Conservation (phyloP, 2,113 vertebrate genomes). For the Prionailurus bengalensis region DNA sequence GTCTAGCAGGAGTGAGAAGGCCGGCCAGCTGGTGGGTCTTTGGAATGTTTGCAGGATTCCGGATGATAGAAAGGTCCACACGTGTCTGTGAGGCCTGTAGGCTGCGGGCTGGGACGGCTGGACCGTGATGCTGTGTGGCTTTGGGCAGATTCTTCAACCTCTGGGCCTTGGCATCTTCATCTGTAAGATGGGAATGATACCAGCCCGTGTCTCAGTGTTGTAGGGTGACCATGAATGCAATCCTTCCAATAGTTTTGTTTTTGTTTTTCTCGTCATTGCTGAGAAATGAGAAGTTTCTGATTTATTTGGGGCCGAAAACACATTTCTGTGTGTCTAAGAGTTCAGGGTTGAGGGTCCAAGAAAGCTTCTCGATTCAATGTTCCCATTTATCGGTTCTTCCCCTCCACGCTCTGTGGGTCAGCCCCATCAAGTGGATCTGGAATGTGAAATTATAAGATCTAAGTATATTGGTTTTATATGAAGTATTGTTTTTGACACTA, state of each 20-base stretch:
- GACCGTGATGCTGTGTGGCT: background rate
- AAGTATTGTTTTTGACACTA: background rate
- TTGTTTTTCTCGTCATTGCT: rapidly evolving
- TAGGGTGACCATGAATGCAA: rapidly evolving
- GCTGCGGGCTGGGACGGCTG: too few species aligned
- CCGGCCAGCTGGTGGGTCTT: rapidly evolving
- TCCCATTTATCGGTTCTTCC: rapidly evolving
- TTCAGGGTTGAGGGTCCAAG: background rate
- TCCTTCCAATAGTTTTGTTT: background rate
- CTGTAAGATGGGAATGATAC: background rate
- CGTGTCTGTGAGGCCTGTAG: background rate
- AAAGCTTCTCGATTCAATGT: rapidly evolving
- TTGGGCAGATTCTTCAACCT: background rate
- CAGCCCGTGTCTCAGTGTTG: rapidly evolving
- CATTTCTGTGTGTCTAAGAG: background rate
- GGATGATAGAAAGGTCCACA: rapidly evolving
- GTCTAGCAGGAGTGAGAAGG: background rate
- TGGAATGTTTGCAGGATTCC: background rate
- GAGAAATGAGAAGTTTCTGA: background rate
- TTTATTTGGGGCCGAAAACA: background rate
- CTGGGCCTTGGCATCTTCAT: too few species aligned
- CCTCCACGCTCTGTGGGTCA: rapidly evolving
- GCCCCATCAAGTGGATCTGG: background rate
- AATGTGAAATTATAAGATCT: background rate
- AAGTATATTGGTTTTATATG: background rate